Evolutionary conservation across 2,113 vertebrate species (phyloP), one percentile per base, ranked within the genome.

Genomic region (Engraulis encrasicolus): DNA sequence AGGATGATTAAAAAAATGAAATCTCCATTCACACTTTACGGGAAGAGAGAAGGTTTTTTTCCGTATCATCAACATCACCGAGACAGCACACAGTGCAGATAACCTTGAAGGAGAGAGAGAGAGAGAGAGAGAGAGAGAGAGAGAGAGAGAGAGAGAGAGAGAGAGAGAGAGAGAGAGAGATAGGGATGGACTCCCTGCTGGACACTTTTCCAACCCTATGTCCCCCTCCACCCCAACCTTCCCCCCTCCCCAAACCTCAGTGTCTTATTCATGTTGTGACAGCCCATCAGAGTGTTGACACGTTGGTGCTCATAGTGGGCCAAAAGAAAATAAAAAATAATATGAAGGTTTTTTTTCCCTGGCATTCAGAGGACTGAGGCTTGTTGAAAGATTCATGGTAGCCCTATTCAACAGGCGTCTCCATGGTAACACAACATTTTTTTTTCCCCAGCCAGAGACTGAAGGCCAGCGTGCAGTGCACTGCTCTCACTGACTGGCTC

Each of bases 381-480:
- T 85, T 85, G 82, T 81, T 87, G 85, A 88, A 87, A 87, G 82
- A 90, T 89, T 90, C 85, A 90, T 89, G 81, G 85, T 82, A 87
- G 81, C 85, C 87, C 86, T 82, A 79, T 87, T 87, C 89, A 90
- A 86, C 83, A 86, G 86, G 84, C 85, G 86, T 90, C 88, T 88
- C 89, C 86, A 90, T 90, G 86, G 89, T 83, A 90, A 90, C 89
- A 81, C 85, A 85, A 82, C 82, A 89, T 89, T 87, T 66, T 89
- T n/a, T n/a, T n/a, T n/a, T n/a, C n/a, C n/a, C n/a, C 82, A 52
- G 83, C 84, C 78, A 31, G 81, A 78, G 84, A 87, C 82, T 85
- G 88, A 87, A 89, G 88, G 88, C 88, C 86, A 66, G 83, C 81
- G 61, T 87, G 85, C 86, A 79, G 81, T 71, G 79, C 80, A n/a